Evolutionary conservation across 2,797 vertebrate genomes (phyloP), one percentile per base, ranked within the genome.

Genomic region (Microctenopoma stevenorrisi): DNA sequence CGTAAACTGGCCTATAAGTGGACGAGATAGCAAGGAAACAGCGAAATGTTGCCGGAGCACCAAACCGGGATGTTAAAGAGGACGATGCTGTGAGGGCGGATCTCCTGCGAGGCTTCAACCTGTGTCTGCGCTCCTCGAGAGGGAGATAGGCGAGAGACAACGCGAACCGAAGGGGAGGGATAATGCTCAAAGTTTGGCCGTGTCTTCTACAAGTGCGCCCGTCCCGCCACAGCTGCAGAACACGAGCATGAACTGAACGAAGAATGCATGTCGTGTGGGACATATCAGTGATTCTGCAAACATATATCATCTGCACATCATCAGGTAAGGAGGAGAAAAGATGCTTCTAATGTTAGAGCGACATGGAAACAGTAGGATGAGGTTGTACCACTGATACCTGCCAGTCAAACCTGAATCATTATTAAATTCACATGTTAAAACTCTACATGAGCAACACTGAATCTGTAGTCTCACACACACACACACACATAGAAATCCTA

Each of bases 221-320:
- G 65, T 66, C 69, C 64, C 71, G 58, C 68, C 70, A 26, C 61
- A 72, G 73, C 80, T 81, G 68, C 69, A 81, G 71, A 57, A 49
- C 37, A 84, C 82, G 86, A 81, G 72, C 80, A 77, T 66, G 86
- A 89, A 89, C 72, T 93, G 76, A 91, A 88, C 67, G 87, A 89
- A 94, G 88, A 65, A 94, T 94, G 93, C 88, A 71, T 86, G 84
- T 84, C 85, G 82, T 90, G 68, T 93, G 89, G 91, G 88, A 91
- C 81, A 74, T 93, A 73, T 63, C 81, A 77, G 77, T 86, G 70
- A 85, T 93, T 82, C 42, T 91, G 70, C 90, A 92, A 83, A 78
- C 91, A 64, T 87, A 61, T 66, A 64, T 88, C 82, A 82, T 94
- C 88, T 85, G 86, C 77, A 72, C 83, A 51, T 81, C 84, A 42